These are phyloP conservation scores for Eristalis tenax DNA, from an alignment of 2,888 invertebrate species.

Conservation along the genomic window DNA sequence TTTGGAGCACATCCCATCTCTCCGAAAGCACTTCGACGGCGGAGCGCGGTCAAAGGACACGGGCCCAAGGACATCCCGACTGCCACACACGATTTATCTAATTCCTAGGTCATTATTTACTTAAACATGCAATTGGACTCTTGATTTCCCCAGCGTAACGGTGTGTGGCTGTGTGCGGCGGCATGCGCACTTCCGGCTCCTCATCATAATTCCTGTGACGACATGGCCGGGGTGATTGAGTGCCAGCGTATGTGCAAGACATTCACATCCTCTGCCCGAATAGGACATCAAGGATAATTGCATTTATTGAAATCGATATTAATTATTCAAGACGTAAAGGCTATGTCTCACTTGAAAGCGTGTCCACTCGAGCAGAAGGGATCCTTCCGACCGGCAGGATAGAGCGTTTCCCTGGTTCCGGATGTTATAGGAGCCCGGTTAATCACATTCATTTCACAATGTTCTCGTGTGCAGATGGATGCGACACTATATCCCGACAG, in stretches of 20 bases:
- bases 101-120: conserved; percentile 61
- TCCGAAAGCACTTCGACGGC: not conserved
- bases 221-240: not conserved
- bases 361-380: conserved; percentile 1
- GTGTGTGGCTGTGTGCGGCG: not conserved
- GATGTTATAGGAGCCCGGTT: not conserved
- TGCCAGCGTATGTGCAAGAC: not conserved
- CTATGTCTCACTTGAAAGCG: conserved; percentile 45
- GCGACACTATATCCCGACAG: not conserved
- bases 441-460: not conserved
- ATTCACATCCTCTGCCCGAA: conserved; percentile 3
- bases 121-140: conserved; percentile 32
- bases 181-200: not conserved
- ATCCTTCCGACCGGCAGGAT: conserved; percentile 10
- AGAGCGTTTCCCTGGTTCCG: not conserved
- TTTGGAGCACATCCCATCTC: not conserved
- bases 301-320: conserved; percentile 69
- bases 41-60: not conserved
- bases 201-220: not conserved
- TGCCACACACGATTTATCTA: conserved; percentile 56
- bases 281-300: conserved; percentile 51
- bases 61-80: not conserved
- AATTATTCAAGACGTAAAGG: conserved; percentile 63
- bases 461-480: not conserved
- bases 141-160: conserved; percentile 56